These are phyloP conservation scores for Colistium nudipinnis DNA, from an alignment of 2,113 vertebrate genomes.

Conservation along the genomic window DNA sequence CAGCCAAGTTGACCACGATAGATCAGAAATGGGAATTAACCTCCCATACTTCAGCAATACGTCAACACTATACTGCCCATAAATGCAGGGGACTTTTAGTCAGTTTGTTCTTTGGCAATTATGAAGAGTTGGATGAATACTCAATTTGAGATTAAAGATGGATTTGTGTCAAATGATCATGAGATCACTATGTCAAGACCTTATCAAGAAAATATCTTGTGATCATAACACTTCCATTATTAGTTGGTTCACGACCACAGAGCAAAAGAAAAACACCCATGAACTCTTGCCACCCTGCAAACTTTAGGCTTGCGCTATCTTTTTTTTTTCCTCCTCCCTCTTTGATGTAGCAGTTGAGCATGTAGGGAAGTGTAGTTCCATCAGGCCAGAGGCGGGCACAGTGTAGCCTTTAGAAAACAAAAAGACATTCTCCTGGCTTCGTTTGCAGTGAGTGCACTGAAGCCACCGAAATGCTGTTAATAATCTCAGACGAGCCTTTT, in stretches of 20 bases:
- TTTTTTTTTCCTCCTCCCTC: neutral
- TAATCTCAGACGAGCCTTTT: conserved; percentile 31
- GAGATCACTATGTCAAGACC: neutral
- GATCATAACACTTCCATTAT: neutral
- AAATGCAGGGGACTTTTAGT: no score
- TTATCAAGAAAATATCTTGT: neutral
- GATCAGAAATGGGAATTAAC: no score
- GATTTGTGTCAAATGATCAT: no score
- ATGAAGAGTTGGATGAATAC: no score
- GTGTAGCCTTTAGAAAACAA: conserved; percentile 32
- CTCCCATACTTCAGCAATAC: no score
- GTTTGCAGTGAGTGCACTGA: conserved; percentile 36
- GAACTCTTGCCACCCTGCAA: neutral
- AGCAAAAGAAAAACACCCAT: conserved; percentile 4
- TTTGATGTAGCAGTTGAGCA: conserved; percentile 10
- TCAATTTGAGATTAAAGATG: no score
- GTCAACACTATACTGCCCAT: no score
- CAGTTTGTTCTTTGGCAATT: no score
- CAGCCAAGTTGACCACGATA: no score
- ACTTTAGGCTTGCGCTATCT: neutral
- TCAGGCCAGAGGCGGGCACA: conserved; percentile 11
- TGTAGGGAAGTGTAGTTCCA: conserved; percentile 29
- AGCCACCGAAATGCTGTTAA: conserved; percentile 38
- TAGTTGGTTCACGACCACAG: neutral
- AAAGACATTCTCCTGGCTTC: conserved; percentile 42